Base-by-base conservation (phyloP, 2,888 invertebrate genomes). In the Drosophila kambysellisi region DNA sequence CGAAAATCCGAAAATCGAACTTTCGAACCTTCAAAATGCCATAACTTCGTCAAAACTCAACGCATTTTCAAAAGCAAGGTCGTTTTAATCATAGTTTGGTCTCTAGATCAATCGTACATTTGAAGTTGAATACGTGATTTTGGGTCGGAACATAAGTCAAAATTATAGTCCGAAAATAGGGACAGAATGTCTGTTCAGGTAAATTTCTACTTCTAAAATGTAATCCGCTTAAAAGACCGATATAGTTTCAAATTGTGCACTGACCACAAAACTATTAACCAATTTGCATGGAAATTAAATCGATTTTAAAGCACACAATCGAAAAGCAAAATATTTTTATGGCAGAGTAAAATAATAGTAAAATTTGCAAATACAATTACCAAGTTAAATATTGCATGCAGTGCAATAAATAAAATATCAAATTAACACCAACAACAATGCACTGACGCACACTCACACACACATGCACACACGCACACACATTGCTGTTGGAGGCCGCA, bases 371-470 rank as follows among this genome's bases (percentile, higher is more conserved):
- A 86, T 74, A 83, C 86, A 83, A 86, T 88, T 86, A 88, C 71
- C 67, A 76, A 83, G 76, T 79, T 90, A 79, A 88, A 89, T 87
- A 89, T 81, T 85, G 76, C 70, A 89, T 64, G 76, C 74, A 83
- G 60, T 74, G 76, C 76, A 81, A 89, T 87, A 85, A 87, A 87
- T 90, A 87, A 87, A 88, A 87, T 85, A 87, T 89, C 76, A 89
- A 87, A 89, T 88, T 89, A 87, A 87, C 89, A 88, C 88, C 87
- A 77, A 74, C 64, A 71, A 66, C 74, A 75, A 73, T 58, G 35
- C 37, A 41, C 39, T 60, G 20, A 32, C 54, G 30, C 56, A 60
- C 61, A 56, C 35, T 61, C 65, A 43, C 46, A 29, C 37, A 25
- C 25, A 60, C 70, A 66, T 25, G 20, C 51, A 46, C 43, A 61